A percentile compares a stretch with the other conserved stretches of the same genome.
Conservation (phyloP, 1,140 invertebrate genomes). For the Brachionus plicatilis region DNA sequence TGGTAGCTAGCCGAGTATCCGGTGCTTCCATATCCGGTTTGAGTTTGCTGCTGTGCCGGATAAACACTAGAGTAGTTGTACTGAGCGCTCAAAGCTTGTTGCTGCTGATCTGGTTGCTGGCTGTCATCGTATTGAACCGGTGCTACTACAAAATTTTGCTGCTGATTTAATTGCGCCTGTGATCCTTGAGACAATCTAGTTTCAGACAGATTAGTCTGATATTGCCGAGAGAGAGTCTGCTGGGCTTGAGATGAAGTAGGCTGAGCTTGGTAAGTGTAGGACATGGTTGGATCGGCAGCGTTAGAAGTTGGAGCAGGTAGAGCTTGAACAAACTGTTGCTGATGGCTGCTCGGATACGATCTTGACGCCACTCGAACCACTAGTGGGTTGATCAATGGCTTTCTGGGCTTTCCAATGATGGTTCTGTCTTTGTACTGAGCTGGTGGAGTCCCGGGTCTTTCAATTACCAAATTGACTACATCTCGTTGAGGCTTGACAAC, state of each 20-base stretch:
- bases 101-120: not conserved
- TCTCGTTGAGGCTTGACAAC: constrained; percentile 14
- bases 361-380: constrained; percentile 28
- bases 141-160: not conserved
- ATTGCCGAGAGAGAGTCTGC: not conserved
- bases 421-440: constrained; percentile 32
- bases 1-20: not conserved
- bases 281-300: not conserved
- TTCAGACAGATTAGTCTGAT: not conserved
- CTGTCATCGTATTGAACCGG: constrained; percentile 8
- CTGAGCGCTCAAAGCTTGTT: not conserved
- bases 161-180: not conserved
- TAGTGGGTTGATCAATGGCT: constrained; percentile 1
- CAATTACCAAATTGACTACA: constrained; percentile 24
- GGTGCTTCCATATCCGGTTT: not conserved
- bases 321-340: constrained; percentile 12
- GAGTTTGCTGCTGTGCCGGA: not conserved
- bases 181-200: not conserved
- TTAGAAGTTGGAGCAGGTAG: not conserved
- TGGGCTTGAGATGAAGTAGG: not conserved
- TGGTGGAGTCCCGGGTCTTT: constrained; percentile 33
- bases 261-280: constrained; percentile 14
- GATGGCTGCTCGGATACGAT: not conserved
- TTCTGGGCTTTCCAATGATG: not conserved
- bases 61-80: not conserved